These are phyloP conservation scores for Cyclopterus lumpus DNA, from an alignment of 2,797 vertebrate species.

Conservation along the genomic window DNA sequence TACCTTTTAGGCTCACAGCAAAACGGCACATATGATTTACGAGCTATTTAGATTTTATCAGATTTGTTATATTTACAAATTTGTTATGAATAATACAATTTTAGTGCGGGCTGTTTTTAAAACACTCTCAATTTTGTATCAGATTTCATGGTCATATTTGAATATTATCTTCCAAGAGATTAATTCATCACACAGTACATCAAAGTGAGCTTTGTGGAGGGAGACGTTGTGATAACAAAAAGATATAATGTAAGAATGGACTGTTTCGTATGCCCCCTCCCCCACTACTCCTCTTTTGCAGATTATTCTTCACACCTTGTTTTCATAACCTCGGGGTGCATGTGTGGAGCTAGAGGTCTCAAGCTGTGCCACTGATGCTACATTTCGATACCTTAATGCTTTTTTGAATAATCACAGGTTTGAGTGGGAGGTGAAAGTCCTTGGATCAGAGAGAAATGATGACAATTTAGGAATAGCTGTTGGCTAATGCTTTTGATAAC, in stretches of 20 bases:
- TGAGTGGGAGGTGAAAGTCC: conserved; percentile 40
- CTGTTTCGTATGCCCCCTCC: conserved; percentile 14
- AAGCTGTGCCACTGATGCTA: conserved; percentile 12
- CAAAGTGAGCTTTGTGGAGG: conserved; percentile 26
- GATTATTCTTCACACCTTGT: conserved; percentile 31
- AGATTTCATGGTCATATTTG: conserved; percentile 11
- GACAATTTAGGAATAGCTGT: conserved; percentile 35
- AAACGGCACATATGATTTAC: conserved; percentile 14
- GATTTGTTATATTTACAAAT: neutral
- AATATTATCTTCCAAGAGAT: neutral
- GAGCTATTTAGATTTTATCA: neutral
- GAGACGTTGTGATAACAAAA: conserved; percentile 33
- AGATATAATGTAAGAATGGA: conserved; percentile 13
- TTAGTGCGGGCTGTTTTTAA: conserved; percentile 16
- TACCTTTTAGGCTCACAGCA: neutral
- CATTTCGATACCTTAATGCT: conserved; percentile 30
- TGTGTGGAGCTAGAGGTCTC: conserved; percentile 4
- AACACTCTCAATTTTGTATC: conserved; percentile 12
- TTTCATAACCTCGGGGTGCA: conserved; percentile 11
- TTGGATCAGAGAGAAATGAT: conserved; percentile 43
- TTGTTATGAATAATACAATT: conserved; percentile 13
- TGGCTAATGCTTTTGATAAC: conserved; percentile 22
- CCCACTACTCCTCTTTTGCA: neutral
- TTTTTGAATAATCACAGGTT: conserved; percentile 29
- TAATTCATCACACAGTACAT: conserved; percentile 28